Percentiles rank a stretch among this genome's conserved stretches.
These are phyloP conservation scores for Pimephales promelas DNA, from an alignment of 2,113 vertebrate genomes.

Conservation along the genomic window DNA sequence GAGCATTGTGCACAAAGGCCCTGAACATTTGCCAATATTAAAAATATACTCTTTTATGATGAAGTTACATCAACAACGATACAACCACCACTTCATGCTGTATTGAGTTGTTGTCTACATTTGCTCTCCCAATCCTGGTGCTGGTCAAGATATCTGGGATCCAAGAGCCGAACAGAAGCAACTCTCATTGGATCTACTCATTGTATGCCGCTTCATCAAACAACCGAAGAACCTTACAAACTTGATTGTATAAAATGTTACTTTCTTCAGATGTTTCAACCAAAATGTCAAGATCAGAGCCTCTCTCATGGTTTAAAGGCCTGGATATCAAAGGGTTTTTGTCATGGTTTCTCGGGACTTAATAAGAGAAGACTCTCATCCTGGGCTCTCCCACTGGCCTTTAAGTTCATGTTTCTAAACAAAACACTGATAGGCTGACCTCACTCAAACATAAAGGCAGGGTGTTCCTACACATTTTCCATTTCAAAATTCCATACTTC, in stretches of 20 bases:
- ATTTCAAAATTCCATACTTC: too few species aligned
- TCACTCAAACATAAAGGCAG: conserved; percentile 53
- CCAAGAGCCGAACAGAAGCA: background rate
- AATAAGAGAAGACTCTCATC: conserved; percentile 67
- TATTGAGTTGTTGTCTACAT: conserved; percentile 74
- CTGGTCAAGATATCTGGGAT: background rate
- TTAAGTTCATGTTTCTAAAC: conserved; percentile 68
- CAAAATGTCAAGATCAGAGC: conserved; percentile 83
- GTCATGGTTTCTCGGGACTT: conserved; percentile 68
- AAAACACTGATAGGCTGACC: conserved; percentile 68
- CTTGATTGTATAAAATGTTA: conserved; percentile 28
- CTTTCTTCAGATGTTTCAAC: conserved; percentile 68
- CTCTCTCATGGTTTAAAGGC: conserved; percentile 73
- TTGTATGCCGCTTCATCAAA: background rate
- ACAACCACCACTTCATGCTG: background rate
- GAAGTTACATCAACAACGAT: background rate
- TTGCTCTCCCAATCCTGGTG: conserved; percentile 82
- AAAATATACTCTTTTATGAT: background rate
- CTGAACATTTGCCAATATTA: conserved; percentile 18
- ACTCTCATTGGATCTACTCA: conserved; percentile 11
- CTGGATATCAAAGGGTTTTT: conserved; percentile 77
- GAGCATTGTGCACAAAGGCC: background rate
- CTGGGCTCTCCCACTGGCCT: conserved; percentile 73
- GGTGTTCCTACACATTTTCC: too few species aligned
- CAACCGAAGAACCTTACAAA: conserved; percentile 51